Evolutionary conservation across 2,888 invertebrate species (phyloP).

Genomic region (Venustoraphidia nigricollis): DNA sequence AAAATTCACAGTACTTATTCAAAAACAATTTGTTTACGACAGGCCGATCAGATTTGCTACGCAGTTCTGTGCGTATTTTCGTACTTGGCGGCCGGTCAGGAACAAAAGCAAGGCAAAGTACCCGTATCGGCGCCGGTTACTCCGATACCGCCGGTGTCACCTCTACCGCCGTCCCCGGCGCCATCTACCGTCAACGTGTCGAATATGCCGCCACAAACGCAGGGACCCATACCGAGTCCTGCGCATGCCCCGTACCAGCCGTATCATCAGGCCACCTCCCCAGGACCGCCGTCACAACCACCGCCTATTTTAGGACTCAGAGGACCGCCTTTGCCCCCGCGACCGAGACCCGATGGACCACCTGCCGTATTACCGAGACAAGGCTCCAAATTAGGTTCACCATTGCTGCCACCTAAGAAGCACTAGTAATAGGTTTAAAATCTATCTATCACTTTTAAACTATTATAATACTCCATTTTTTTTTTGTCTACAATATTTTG

Average conservation of each 20-base stretch:
- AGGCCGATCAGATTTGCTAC: slow-evolving; percentile 99
- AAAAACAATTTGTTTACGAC: slow-evolving; percentile 17
- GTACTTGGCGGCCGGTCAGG: slow-evolving; percentile 87
- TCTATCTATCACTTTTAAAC: too few relatives aligned
- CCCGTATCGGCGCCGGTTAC: slow-evolving; percentile 1
- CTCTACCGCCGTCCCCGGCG: slow-evolving; percentile 11
- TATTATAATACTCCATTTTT: too few relatives aligned
- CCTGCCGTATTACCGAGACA: slow-evolving; percentile 27
- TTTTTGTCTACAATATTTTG: too few relatives aligned
- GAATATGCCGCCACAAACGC: not conserved
- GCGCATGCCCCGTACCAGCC: not conserved
- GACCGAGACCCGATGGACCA: slow-evolving; percentile 35
- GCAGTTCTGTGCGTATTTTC: slow-evolving; percentile 98
- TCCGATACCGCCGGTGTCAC: slow-evolving; percentile 6
- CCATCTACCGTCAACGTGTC: slow-evolving; percentile 8
- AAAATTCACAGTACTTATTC: too few relatives aligned
- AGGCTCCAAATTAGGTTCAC: slow-evolving; percentile 1
- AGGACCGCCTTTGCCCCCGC: slow-evolving; percentile 32
- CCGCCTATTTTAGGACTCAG: slow-evolving; percentile 23
- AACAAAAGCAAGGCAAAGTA: slow-evolving; percentile 34
- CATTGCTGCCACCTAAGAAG: not conserved
- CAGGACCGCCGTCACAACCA: slow-evolving; percentile 14
- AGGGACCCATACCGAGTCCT: too few relatives aligned
- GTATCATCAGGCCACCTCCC: slow-evolving; percentile 4
- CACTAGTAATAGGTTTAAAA: too few relatives aligned